These are phyloP conservation scores for Saguinus midas DNA, from an alignment of 2,113 vertebrate genomes.

Conservation along the genomic window DNA sequence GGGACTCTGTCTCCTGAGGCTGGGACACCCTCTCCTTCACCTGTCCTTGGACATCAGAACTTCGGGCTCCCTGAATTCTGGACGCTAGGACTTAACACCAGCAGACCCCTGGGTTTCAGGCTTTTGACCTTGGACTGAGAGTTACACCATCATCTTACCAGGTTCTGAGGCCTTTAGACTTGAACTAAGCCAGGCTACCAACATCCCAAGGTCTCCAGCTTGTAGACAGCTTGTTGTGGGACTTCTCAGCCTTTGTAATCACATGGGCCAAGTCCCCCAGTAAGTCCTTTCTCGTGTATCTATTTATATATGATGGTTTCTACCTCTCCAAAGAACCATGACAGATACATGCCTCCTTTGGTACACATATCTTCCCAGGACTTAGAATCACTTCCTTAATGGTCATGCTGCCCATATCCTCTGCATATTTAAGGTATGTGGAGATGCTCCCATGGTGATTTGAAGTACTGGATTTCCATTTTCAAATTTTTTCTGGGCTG, in stretches of 20 bases:
- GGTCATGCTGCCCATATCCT: background rate
- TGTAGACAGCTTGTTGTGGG: background rate
- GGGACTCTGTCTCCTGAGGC: background rate
- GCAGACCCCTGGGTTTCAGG: background rate
- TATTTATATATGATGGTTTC: background rate
- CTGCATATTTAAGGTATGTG: background rate
- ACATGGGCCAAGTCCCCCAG: background rate
- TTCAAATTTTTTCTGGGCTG: background rate
- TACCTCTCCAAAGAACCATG: background rate
- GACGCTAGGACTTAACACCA: background rate
- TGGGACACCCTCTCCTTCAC: no score
- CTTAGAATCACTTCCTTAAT: background rate
- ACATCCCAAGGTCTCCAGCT: background rate
- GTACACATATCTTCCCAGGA: background rate
- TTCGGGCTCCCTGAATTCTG: background rate
- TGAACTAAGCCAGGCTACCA: background rate
- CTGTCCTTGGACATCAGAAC: background rate
- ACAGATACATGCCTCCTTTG: background rate
- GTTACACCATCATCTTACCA: background rate
- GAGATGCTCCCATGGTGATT: background rate
- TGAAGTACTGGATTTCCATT: background rate
- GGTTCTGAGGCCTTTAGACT: background rate
- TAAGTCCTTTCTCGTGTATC: background rate
- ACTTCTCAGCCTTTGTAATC: background rate
- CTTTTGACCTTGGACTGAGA: background rate